Percentiles rank a stretch among this genome's conserved stretches.
phyloP scores from a whole-genome alignment of 2,797 vertebrate genomes.

The Acrossocheilus fasciatus region DNA sequence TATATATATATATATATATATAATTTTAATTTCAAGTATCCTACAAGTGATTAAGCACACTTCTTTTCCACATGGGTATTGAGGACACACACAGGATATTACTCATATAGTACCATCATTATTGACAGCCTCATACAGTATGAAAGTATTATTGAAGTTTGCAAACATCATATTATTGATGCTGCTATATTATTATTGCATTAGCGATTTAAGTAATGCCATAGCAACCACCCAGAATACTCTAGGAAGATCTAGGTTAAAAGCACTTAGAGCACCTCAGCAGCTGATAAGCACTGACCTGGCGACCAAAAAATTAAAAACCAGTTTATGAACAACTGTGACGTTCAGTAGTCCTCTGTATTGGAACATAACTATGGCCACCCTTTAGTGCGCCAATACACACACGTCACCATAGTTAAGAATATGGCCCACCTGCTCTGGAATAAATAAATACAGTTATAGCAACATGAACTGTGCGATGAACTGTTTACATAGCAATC shows the following conservation, averaged over 20 bases:
- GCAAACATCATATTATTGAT: neutral
- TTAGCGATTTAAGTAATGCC: neutral
- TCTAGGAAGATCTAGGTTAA: neutral
- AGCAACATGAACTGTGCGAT: constrained; percentile 7
- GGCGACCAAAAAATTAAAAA: neutral
- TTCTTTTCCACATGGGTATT: neutral
- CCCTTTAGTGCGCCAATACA: neutral
- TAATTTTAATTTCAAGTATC: neutral
- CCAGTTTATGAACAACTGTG: constrained; percentile 1
- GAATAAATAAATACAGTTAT: constrained; percentile 14
- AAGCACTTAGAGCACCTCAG: neutral
- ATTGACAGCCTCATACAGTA: neutral
- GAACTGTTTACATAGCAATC: constrained; percentile 5
- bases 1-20: too few relatives aligned
- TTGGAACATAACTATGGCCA: constrained; percentile 40
- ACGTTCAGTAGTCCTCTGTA: neutral
- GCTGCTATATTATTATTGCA: neutral
- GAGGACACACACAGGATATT: neutral
- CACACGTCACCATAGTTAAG: constrained; percentile 8
- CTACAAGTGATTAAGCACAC: neutral
- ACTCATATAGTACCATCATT: neutral
- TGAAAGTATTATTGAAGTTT: neutral
- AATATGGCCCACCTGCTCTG: constrained; percentile 18
- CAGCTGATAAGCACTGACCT: neutral
- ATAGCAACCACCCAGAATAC: neutral